Percentiles rank a stretch among this genome's conserved stretches.
Conservation (phyloP, 2,113 vertebrate genomes). For the Rhegmatorhina hoffmannsi region DNA sequence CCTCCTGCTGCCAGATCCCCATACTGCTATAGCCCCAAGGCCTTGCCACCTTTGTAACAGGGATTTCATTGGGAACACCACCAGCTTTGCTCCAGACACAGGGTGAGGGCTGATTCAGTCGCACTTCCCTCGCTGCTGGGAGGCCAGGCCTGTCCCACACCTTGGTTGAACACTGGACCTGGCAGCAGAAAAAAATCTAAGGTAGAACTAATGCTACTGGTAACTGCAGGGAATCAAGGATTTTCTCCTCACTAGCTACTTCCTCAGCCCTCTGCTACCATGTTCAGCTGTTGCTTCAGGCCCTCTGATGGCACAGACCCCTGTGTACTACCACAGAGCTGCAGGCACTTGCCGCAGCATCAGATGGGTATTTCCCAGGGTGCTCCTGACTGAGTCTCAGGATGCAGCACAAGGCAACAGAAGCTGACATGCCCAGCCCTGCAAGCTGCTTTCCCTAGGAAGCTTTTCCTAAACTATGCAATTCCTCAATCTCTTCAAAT, state of each 20-base stretch:
- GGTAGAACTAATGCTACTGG: not conserved
- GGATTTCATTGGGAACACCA: not conserved
- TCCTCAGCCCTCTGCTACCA: not conserved
- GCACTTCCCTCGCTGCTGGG: not conserved
- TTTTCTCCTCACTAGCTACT: not conserved
- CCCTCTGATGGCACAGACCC: not conserved
- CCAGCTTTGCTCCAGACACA: not conserved
- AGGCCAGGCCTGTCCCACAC: accelerated
- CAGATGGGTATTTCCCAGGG: not conserved
- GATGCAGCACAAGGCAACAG: not conserved
- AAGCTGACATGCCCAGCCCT: not conserved
- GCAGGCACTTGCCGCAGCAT: not conserved
- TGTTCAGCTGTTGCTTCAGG: not conserved
- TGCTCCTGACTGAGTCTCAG: not conserved
- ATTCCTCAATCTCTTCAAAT: not conserved
- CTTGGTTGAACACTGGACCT: not conserved
- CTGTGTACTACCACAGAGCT: not conserved
- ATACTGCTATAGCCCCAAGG: accelerated
- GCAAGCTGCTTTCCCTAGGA: not conserved
- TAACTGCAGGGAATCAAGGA: not conserved
- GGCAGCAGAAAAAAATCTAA: not conserved
- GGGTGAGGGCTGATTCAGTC: not conserved
- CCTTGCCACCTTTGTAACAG: not conserved
- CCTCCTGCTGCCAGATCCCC: not conserved
- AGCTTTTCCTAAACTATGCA: not conserved